Conservation (phyloP, 2,797 vertebrate species). For the Microcaecilia unicolor region DNA sequence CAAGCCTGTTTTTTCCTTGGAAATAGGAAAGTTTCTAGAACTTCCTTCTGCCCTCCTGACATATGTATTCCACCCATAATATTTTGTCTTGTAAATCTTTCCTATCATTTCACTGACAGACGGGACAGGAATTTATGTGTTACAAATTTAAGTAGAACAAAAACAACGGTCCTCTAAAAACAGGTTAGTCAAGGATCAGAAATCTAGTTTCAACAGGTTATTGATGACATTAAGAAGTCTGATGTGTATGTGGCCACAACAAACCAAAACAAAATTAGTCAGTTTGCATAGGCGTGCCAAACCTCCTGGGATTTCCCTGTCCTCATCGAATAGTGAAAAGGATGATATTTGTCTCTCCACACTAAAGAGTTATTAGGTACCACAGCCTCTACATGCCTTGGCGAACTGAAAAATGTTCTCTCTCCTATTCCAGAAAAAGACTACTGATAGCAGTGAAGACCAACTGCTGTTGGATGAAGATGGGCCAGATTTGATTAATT, state of each 20-base stretch:
- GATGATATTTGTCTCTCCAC: background rate
- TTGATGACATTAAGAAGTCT: background rate
- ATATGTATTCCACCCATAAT: no score
- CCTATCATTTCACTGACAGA: no score
- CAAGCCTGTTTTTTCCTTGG: no score
- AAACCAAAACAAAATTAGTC: background rate
- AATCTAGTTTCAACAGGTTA: conserved; percentile 10
- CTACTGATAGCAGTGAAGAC: background rate
- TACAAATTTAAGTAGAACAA: no score
- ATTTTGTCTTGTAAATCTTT: no score
- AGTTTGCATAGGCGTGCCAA: background rate
- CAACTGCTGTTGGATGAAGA: conserved; percentile 14
- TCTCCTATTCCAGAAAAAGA: background rate
- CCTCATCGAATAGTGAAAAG: background rate
- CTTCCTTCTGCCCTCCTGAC: no score
- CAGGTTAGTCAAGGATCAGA: no score
- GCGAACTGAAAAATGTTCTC: background rate
- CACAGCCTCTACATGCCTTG: background rate
- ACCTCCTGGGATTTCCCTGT: background rate
- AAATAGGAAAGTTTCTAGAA: no score
- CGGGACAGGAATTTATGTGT: no score
- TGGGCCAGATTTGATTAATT: conserved; percentile 2
- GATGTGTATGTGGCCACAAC: background rate
- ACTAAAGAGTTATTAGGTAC: accelerated
- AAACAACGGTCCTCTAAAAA: no score